Percentiles rank a stretch among this genome's conserved stretches.
Conservation (phyloP, 2,888 invertebrate species). For the Dicranocentrus wangi region DNA sequence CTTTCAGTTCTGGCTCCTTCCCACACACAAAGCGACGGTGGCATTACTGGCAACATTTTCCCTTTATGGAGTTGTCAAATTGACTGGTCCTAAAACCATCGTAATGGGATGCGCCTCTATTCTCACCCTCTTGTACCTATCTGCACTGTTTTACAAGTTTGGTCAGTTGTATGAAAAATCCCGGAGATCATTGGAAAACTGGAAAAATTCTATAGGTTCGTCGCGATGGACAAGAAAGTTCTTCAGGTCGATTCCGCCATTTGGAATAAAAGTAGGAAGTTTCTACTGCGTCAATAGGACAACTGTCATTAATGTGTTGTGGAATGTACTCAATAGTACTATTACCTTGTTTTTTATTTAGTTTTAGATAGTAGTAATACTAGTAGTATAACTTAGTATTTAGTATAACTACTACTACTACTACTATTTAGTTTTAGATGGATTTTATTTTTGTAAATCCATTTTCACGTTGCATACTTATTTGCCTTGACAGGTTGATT, state of each 20-base stretch:
- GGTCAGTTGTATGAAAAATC: conserved; percentile 24
- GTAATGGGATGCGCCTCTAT: conserved; percentile 16
- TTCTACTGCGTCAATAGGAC: conserved; percentile 18
- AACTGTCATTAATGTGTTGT: conserved; percentile 10
- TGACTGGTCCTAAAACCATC: background rate
- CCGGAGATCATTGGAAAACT: background rate
- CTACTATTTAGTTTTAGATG: too few relatives aligned
- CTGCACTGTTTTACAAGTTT: conserved; percentile 32
- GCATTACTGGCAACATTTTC: background rate
- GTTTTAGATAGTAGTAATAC: too few relatives aligned
- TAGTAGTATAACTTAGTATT: too few relatives aligned
- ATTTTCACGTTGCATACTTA: too few relatives aligned
- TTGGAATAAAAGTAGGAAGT: background rate
- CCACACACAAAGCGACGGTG: conserved; percentile 8
- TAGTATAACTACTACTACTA: too few relatives aligned
- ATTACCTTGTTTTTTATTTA: conserved; percentile 28
- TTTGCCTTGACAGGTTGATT: too few relatives aligned
- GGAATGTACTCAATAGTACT: conserved; percentile 7
- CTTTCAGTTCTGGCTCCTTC: conserved; percentile 9
- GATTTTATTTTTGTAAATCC: too few relatives aligned
- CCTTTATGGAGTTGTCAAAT: conserved; percentile 19
- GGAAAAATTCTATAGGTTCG: background rate
- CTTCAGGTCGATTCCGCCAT: background rate
- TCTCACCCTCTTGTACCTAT: conserved; percentile 14
- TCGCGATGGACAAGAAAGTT: background rate